phyloP scores from a whole-genome alignment of 2,113 vertebrate genomes.

The Corydoras sp. region DNA sequence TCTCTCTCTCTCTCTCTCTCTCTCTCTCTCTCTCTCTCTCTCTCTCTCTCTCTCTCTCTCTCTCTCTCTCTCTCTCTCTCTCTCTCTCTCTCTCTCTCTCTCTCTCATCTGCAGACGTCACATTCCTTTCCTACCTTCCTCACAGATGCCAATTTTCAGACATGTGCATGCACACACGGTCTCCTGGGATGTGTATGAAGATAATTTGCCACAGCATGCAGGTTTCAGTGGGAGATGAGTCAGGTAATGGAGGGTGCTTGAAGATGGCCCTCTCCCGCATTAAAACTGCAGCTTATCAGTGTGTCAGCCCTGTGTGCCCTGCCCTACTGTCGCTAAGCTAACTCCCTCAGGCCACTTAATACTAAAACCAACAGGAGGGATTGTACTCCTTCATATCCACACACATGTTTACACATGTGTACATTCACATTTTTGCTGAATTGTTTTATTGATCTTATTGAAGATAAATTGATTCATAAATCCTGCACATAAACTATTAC shows the following conservation, averaged over 20 bases:
- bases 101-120: slow-evolving; percentile 58
- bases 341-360: slow-evolving; percentile 21
- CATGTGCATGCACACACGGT: slow-evolving; percentile 53
- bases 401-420: background rate
- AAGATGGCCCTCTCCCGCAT: slow-evolving; percentile 25
- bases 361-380: slow-evolving; percentile 1
- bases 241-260: slow-evolving; percentile 31
- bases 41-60: background rate
- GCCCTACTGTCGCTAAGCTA: slow-evolving; percentile 16
- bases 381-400: background rate
- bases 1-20: background rate
- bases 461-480: too few species aligned
- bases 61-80: background rate
- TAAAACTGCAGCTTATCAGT: slow-evolving; percentile 36
- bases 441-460: too few species aligned
- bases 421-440: background rate
- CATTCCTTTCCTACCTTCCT: slow-evolving; percentile 60
- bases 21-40: slow-evolving; percentile 4
- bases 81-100: background rate
- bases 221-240: slow-evolving; percentile 35
- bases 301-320: slow-evolving; percentile 22
- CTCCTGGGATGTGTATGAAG: slow-evolving; percentile 40
- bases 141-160: slow-evolving; percentile 45
- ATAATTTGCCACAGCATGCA: slow-evolving; percentile 39
- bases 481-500: too few species aligned